Evolutionary conservation across 2,797 vertebrate species (phyloP), one percentile per base, ranked within the genome.

Genomic region (Microctenopoma steveboyesi): DNA sequence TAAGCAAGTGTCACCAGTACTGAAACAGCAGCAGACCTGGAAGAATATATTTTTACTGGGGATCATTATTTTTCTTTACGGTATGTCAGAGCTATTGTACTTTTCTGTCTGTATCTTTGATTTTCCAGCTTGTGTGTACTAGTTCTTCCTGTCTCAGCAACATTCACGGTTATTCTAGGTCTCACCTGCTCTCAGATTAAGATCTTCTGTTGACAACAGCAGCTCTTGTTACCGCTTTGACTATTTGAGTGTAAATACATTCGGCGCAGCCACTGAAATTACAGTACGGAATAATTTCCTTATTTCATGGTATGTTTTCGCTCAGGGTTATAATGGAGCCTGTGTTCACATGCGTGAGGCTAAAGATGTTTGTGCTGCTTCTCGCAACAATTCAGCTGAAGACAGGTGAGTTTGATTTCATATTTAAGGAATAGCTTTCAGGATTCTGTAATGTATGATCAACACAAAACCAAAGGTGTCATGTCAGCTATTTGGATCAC

Each of bases 361-460:
- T 81, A 35, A 80, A 74, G 55, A 27, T 86, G 72, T 47, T 78
- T 46, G 22, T 80, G 64, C 56, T 93, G 64, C 53, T 88, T 43
- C 61, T 91, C 51, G 7, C 83, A 16, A 68, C 81, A 55, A 6
- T 85, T n/a, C 74, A 48, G 58, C 70, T 87, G 28, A 81, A 51
- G 37, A 88, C 87, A 85, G 92, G 94, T 94, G 85, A 92, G 92
- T 88, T 14, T 53, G n/a, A 33, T 51, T 48, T 27, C 5, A 45
- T 10, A 18, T 67, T 15, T 62, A n/a, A 22, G 4, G 9, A 39
- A 4, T 37, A 15, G 40, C 7, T 53, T 60, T 56, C 6, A 5
- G 15, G 10, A 56, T 58, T 47, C 35, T 22, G 18, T 48, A 54
- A n/a, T 33, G 50, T 7, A 2, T 14, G 14, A 16, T 3, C 25